phyloP scores from a whole-genome alignment of 2,888 invertebrate genomes.

The Platypus cylindrus region DNA sequence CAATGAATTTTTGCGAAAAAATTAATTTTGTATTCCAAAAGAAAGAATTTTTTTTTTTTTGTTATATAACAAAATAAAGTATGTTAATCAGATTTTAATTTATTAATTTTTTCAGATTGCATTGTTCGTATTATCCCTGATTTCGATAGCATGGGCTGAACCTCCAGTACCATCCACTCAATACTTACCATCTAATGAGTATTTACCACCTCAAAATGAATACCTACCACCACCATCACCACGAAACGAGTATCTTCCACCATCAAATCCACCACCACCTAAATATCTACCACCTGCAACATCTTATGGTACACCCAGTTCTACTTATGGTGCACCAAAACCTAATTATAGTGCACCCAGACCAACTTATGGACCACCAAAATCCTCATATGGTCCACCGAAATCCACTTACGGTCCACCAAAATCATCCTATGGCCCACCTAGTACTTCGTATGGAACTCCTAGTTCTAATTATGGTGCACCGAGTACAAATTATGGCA shows the following conservation, averaged over 20 bases:
- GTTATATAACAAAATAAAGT: not conserved
- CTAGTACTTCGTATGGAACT: conserved; percentile 16
- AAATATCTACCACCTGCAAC: conserved; percentile 20
- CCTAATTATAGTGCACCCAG: conserved; percentile 22
- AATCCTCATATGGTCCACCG: conserved; percentile 19
- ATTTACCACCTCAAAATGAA: conserved; percentile 23
- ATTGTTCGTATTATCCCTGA: conserved; percentile 20
- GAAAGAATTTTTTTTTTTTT: no score
- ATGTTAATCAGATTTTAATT: not conserved
- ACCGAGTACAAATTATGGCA: conserved; percentile 19
- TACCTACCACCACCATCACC: conserved; percentile 25
- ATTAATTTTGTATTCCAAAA: no score
- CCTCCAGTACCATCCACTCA: conserved; percentile 31
- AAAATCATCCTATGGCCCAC: conserved; percentile 16
- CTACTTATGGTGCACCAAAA: conserved; percentile 21
- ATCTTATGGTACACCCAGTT: conserved; percentile 17
- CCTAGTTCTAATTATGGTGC: conserved; percentile 16
- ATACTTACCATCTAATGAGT: conserved; percentile 29
- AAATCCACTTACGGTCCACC: conserved; percentile 20
- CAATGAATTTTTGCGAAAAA: not conserved
- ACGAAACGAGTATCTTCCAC: conserved; percentile 23
- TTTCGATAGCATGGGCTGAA: conserved; percentile 28
- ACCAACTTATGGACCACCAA: conserved; percentile 19
- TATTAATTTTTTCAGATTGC: conserved; percentile 22
- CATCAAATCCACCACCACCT: conserved; percentile 17